Percentiles rank a stretch among this genome's conserved stretches.
Conservation (phyloP, 1,140 invertebrate species). For the Hormaphis cornu region DNA sequence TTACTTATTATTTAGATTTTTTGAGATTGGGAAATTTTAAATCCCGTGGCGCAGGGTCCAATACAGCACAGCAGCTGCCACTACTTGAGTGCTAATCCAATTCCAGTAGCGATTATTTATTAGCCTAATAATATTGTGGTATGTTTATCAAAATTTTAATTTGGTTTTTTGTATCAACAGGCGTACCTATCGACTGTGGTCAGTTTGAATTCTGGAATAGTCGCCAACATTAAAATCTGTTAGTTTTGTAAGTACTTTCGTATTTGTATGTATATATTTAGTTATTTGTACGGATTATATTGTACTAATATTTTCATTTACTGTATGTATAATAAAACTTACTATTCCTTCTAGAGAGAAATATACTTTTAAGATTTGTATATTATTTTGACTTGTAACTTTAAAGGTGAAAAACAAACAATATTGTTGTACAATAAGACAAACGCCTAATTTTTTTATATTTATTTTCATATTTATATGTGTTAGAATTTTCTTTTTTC, state of each 20-base stretch:
- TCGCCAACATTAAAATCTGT: not conserved
- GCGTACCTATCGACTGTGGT: not conserved
- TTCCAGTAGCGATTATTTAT: too few relatives aligned
- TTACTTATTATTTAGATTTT: too few relatives aligned
- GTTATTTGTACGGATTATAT: not conserved
- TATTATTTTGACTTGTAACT: not conserved
- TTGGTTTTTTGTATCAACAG: not conserved
- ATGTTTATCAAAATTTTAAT: too few relatives aligned
- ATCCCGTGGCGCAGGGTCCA: too few relatives aligned
- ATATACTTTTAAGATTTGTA: not conserved
- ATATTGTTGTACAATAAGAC: not conserved
- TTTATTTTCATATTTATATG: not conserved
- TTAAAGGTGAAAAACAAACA: not conserved
- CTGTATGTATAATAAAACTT: too few relatives aligned
- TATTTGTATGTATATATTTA: slow-evolving; percentile 10
- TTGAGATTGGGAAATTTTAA: too few relatives aligned
- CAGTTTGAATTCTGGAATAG: slow-evolving; percentile 6
- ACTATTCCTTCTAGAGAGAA: not conserved
- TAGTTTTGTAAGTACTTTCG: not conserved
- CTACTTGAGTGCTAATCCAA: too few relatives aligned
- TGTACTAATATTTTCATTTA: too few relatives aligned
- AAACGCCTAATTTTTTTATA: not conserved
- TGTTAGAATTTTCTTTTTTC: not conserved
- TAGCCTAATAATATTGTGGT: too few relatives aligned
- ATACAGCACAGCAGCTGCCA: too few relatives aligned